Conservation (phyloP, 2,888 invertebrate species). For the Heliconius aoede region DNA sequence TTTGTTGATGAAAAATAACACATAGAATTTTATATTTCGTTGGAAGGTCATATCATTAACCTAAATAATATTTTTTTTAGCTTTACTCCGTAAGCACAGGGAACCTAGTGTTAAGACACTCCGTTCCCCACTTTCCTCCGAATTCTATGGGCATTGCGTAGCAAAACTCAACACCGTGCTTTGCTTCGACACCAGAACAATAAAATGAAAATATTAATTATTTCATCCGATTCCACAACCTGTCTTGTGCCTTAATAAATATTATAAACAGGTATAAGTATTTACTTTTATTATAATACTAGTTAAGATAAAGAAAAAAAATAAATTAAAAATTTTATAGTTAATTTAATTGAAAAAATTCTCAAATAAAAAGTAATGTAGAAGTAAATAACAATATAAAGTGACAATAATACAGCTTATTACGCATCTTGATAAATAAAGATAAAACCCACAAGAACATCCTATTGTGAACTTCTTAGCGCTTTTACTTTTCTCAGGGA, state of each 20-base stretch:
- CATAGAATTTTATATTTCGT: too few species aligned
- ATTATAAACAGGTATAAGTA: neutral
- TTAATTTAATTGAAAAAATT: neutral
- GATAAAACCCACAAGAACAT: slow-evolving; percentile 32
- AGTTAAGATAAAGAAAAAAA: neutral
- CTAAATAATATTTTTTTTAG: too few species aligned
- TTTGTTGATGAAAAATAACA: too few species aligned
- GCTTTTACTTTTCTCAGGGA: slow-evolving; percentile 44
- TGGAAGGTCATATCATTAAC: too few species aligned
- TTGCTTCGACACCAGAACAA: too few species aligned
- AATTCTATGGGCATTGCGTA: too few species aligned
- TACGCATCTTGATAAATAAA: slow-evolving; percentile 14
- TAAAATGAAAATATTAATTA: too few species aligned
- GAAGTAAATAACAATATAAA: slow-evolving; percentile 8
- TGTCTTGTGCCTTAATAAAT: neutral
- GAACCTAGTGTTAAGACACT: too few species aligned
- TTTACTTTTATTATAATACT: neutral
- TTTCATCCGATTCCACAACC: too few species aligned
- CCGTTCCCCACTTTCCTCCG: too few species aligned
- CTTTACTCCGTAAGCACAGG: too few species aligned
- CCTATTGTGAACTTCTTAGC: slow-evolving; percentile 33
- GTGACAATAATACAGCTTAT: neutral
- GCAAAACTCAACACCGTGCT: too few species aligned
- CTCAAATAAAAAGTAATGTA: neutral
- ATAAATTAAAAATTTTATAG: neutral